Evolutionary conservation across 2,888 invertebrate genomes (phyloP), one percentile per base, ranked within the genome.

Genomic region (Apotomis turbidana): DNA sequence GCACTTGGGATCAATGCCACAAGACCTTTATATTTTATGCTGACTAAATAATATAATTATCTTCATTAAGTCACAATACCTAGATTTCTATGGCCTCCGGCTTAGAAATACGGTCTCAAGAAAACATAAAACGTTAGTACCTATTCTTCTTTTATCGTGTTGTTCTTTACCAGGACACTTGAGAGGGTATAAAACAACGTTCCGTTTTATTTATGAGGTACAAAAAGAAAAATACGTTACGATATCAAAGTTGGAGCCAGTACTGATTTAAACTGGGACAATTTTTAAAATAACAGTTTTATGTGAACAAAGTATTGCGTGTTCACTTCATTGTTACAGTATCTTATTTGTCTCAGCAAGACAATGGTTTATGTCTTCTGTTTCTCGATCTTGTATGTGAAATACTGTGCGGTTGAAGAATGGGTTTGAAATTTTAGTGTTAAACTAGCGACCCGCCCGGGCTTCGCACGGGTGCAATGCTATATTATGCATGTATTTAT

Each of bases 111-210:
- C 13, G 27, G 46, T 9, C 38, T n/a, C n/a, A 49, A 49, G 67
- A 49, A 67, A 58, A 67, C 58, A 67, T 55, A 67, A 67, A 51
- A 49, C 67, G 49, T 58, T 58, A 67, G 58, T 58, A 51, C n/a
- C 15, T 38, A 49, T 49, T 58, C 57, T 58, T 58, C 44, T 67
- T 67, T 67, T 67, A 67, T 58, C 58, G 38, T 57, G 13, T 67
- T 58, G 49, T 67, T 67, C 67, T 67, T 67, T 58, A 67, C 67
- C 58, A 13, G 36, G 67, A 67, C 67, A 67, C 58, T 67, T 58
- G 67, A 67, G 58, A 46, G 66, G 67, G 49, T 57, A 58, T 67
- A 51, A 67, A 67, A 66, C 57, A 66, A 46, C 9, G 67, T 6
- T 58, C 49, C 13, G 6, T 51, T 58, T 67, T 67, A 67, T 67